Conservation (phyloP, 2,113 vertebrate genomes). For the Zosterops borbonicus region DNA sequence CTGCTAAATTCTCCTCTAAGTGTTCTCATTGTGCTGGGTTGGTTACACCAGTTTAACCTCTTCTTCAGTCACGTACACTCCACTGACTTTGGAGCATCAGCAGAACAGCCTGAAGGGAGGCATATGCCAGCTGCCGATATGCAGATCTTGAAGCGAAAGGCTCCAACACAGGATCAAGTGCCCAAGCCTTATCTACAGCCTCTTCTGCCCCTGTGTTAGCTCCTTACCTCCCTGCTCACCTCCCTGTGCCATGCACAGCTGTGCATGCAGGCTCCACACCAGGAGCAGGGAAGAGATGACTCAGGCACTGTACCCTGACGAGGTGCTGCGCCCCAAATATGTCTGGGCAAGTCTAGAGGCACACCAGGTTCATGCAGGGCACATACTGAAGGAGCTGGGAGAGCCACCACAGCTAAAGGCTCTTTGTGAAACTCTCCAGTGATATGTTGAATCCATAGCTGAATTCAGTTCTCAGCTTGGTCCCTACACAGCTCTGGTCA, state of each 20-base stretch:
- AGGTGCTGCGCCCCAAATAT: rapidly evolving
- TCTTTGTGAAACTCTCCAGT: background rate
- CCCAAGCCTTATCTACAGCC: background rate
- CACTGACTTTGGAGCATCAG: background rate
- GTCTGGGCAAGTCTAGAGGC: background rate
- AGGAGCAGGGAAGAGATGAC: background rate
- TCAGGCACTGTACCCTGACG: background rate
- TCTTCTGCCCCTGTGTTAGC: background rate
- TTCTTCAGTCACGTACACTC: background rate
- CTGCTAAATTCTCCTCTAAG: background rate
- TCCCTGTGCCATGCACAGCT: background rate
- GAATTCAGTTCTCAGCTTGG: background rate
- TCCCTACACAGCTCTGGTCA: background rate
- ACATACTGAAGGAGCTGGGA: background rate
- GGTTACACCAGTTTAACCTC: slow-evolving; percentile 13
- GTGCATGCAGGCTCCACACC: rapidly evolving
- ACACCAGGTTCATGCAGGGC: background rate
- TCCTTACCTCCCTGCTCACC: no score
- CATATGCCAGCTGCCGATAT: background rate
- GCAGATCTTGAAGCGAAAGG: background rate
- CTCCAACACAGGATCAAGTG: background rate
- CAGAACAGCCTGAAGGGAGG: background rate
- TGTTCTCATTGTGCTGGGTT: background rate
- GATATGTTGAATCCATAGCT: background rate
- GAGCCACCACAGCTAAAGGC: background rate